These are phyloP conservation scores for Dromococcyx pavoninus DNA, from an alignment of 2,797 vertebrate species.

Conservation along the genomic window DNA sequence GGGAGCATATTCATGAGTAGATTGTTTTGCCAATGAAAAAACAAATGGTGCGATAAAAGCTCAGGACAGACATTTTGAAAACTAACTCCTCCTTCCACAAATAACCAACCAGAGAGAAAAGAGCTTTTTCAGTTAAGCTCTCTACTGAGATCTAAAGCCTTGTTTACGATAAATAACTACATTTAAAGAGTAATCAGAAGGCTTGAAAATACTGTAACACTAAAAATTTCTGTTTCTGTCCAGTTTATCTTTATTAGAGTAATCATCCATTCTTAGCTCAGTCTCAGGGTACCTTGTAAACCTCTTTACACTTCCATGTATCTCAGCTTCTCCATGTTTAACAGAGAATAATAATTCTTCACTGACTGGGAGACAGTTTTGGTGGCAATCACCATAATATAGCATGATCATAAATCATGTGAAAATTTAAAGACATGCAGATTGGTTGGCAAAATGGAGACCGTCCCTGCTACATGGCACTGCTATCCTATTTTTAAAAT, in stretches of 20 bases:
- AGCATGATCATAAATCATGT: not conserved
- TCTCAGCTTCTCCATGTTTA: not conserved
- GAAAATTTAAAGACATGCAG: not conserved
- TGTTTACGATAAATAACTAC: not conserved
- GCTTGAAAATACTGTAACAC: not conserved
- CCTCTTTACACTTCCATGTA: not conserved
- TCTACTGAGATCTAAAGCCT: not conserved
- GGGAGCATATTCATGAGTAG: not conserved
- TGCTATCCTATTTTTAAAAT: not conserved
- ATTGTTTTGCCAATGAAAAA: not conserved
- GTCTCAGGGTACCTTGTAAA: not conserved
- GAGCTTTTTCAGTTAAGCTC: not conserved
- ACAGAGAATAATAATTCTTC: not conserved
- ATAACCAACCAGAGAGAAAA: not conserved
- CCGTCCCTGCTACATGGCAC: not conserved
- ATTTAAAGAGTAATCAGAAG: not conserved
- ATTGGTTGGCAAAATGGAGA: not conserved
- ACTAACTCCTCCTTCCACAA: not conserved
- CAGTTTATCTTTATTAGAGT: not conserved
- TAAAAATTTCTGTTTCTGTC: not conserved
- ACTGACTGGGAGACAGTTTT: not conserved
- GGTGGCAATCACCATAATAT: not conserved
- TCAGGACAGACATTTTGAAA: not conserved
- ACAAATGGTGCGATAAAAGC: not conserved
- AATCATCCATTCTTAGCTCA: not conserved